Percentiles rank a stretch among this genome's conserved stretches.
Conservation (phyloP, 2,113 vertebrate genomes). For the Murina feae region DNA sequence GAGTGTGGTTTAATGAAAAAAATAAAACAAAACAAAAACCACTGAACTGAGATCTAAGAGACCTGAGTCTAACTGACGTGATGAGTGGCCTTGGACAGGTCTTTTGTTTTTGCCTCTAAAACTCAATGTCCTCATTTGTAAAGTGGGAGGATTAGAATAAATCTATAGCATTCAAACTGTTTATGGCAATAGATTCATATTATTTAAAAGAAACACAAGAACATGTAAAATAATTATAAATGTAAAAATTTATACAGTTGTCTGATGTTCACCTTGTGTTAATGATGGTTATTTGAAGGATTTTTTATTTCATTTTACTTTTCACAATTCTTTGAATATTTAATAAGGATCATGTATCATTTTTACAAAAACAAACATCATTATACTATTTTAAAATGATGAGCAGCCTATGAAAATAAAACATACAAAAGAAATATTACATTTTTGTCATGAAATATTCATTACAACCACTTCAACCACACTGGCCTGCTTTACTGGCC, state of each 20-base stretch:
- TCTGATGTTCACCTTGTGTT: neutral
- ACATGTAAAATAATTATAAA: neutral
- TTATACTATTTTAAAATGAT: conserved; percentile 22
- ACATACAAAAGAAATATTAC: neutral
- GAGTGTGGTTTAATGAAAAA: neutral
- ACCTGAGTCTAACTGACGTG: neutral
- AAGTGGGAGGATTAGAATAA: neutral
- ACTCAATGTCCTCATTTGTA: neutral
- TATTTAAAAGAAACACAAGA: neutral
- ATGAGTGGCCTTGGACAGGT: neutral
- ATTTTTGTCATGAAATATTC: no score
- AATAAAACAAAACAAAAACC: neutral
- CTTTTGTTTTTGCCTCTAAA: neutral
- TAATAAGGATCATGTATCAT: conserved; percentile 1
- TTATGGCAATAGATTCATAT: neutral
- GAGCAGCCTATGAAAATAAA: neutral
- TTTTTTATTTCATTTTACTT: neutral
- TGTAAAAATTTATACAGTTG: neutral
- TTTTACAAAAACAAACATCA: conserved; percentile 28
- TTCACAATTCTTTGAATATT: neutral
- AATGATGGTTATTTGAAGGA: neutral
- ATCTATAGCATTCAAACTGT: neutral
- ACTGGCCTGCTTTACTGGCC: neutral
- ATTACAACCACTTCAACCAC: neutral
- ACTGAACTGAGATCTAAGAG: neutral